Percentiles rank a stretch among this genome's conserved stretches.
phyloP scores from a whole-genome alignment of 2,888 invertebrate genomes.

The Copidosoma aretas region DNA sequence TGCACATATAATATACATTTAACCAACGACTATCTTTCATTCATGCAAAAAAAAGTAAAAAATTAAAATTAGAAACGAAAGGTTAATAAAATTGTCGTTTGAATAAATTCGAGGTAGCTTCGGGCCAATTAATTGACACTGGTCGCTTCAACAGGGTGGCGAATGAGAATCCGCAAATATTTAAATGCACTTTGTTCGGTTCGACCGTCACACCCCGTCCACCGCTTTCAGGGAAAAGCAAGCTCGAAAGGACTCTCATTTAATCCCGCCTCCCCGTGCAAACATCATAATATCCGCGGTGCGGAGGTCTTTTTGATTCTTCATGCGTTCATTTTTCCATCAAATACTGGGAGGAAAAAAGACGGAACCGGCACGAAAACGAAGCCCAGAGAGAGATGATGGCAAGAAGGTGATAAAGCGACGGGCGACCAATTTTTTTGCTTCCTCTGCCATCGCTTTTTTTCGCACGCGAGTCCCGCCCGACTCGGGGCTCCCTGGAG shows the following conservation, averaged over 20 bases:
- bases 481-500: constrained; percentile 22
- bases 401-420: constrained; percentile 26
- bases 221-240: background rate
- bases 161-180: background rate
- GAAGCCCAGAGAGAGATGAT: background rate
- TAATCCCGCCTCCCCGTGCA: constrained; percentile 6
- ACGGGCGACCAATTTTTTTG: constrained; percentile 32
- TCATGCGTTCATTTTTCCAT: constrained; percentile 28
- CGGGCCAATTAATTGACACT: too few species aligned
- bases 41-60: too few species aligned
- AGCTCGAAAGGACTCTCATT: constrained; percentile 18
- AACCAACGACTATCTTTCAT: too few species aligned
- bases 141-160: background rate
- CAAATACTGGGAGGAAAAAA: constrained; percentile 3
- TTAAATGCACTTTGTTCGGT: background rate
- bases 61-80: too few species aligned
- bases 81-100: too few species aligned
- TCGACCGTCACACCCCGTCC: background rate
- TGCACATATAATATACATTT: too few species aligned
- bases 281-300: constrained; percentile 17
- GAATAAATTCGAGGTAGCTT: too few species aligned
- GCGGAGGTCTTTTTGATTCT: constrained; percentile 30
- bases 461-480: constrained; percentile 9
- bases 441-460: constrained; percentile 14
- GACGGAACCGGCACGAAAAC: background rate